Evolutionary conservation across 2,113 vertebrate genomes (phyloP).

Genomic region (Pteronura brasiliensis): DNA sequence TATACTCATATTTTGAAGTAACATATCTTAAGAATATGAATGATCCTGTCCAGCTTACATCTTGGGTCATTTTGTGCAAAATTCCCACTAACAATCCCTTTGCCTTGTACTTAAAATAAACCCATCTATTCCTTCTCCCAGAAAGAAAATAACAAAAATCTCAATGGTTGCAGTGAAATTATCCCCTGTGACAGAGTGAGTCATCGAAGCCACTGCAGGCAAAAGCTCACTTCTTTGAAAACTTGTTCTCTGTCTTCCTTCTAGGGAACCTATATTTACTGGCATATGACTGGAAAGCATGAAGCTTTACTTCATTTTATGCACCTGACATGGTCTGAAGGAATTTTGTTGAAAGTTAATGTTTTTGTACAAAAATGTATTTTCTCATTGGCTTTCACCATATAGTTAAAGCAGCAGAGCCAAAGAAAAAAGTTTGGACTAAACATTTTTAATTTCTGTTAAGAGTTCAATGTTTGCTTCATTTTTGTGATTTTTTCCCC

Average conservation of each 20-base stretch:
- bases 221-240: neutral
- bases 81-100: slow-evolving; percentile 62
- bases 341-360: neutral
- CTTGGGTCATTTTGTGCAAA: neutral
- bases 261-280: neutral
- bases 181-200: neutral
- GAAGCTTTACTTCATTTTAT: neutral
- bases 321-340: neutral
- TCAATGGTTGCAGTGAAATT: neutral
- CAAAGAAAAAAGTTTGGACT: neutral
- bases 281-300: fast-evolving
- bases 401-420: neutral
- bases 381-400: neutral
- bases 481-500: neutral
- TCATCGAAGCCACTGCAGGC: neutral
- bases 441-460: neutral
- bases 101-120: slow-evolving; percentile 49
- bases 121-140: slow-evolving; percentile 58
- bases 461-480: neutral
- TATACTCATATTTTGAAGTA: slow-evolving; percentile 37
- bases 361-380: neutral
- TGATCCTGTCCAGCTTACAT: slow-evolving; percentile 42
- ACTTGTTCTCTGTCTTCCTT: neutral
- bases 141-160: slow-evolving; percentile 53
- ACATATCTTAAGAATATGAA: slow-evolving; percentile 57